Conservation (phyloP, 2,797 vertebrate species). For the Poeciliopsis presidionis region DNA sequence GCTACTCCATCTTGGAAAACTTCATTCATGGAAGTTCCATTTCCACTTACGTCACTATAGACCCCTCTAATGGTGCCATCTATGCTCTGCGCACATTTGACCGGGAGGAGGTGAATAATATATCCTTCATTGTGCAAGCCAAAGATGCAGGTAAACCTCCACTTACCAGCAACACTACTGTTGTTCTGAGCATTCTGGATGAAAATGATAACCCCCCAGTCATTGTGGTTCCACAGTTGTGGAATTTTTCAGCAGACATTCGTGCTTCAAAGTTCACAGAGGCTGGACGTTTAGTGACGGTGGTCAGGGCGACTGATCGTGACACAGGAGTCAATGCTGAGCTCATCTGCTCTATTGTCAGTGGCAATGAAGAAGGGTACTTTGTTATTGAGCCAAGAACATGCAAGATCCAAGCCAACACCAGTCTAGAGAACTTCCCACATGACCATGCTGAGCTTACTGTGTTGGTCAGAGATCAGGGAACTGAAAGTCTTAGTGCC, state of each 20-base stretch:
- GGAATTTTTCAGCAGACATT: conserved; percentile 91
- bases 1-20: conserved; percentile 92
- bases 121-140: conserved; percentile 92
- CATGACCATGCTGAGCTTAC: conserved; percentile 85
- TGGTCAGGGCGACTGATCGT: conserved; percentile 88
- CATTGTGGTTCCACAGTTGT: conserved; percentile 87
- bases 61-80: conserved; percentile 93
- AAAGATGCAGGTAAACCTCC: conserved; percentile 89
- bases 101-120: conserved; percentile 91
- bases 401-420: conserved; percentile 92
- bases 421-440: conserved; percentile 85
- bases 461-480: conserved; percentile 90
- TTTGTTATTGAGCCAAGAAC: conserved; percentile 90
- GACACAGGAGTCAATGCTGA: conserved; percentile 94
- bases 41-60: conserved; percentile 93
- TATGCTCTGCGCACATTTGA: conserved; percentile 94
- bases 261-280: conserved; percentile 87
- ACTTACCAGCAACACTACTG: conserved; percentile 87
- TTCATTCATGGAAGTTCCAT: conserved; percentile 88
- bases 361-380: conserved; percentile 88
- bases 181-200: conserved; percentile 90
- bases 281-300: conserved; percentile 85
- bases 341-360: conserved; percentile 87
- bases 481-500: conserved; percentile 87
- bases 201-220: conserved; percentile 94